A percentile compares a stretch with the other conserved stretches of the same genome.
Evolutionary conservation across 2,797 vertebrate genomes (phyloP).

Genomic region (Microctenopoma lineatum): DNA sequence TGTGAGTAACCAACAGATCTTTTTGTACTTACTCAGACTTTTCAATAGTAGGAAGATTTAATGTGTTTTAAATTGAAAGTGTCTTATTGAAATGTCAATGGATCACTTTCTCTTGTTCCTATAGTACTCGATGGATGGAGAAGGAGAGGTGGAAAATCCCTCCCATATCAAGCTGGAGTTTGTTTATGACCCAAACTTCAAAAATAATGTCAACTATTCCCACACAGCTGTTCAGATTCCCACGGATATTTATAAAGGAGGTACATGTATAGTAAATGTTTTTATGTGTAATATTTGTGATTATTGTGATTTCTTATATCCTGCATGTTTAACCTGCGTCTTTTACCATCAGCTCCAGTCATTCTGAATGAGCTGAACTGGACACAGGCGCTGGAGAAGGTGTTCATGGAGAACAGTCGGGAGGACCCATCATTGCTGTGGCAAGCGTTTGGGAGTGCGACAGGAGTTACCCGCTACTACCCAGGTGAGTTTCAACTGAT

Average conservation of each 20-base stretch:
- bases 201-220: conserved; percentile 98
- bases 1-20: conserved; percentile 83
- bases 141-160: conserved; percentile 90
- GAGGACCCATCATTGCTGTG: conserved; percentile 93
- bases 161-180: conserved; percentile 94
- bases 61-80: background rate
- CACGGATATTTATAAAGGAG: conserved; percentile 99
- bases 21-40: background rate
- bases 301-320: background rate
- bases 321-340: background rate
- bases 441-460: conserved; percentile 97
- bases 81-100: background rate
- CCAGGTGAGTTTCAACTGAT: conserved; percentile 74
- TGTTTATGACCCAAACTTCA: conserved; percentile 94
- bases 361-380: conserved; percentile 96
- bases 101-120: conserved; percentile 10
- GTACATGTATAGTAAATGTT: conserved; percentile 75
- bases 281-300: background rate
- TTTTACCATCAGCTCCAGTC: conserved; percentile 85
- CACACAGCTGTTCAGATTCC: conserved; percentile 99
- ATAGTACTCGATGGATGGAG: conserved; percentile 85
- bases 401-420: conserved; percentile 93
- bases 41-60: background rate
- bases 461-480: conserved; percentile 95
- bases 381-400: conserved; percentile 93